Conservation (phyloP, 2,113 vertebrate genomes). For the Pomatostomus ruficeps region DNA sequence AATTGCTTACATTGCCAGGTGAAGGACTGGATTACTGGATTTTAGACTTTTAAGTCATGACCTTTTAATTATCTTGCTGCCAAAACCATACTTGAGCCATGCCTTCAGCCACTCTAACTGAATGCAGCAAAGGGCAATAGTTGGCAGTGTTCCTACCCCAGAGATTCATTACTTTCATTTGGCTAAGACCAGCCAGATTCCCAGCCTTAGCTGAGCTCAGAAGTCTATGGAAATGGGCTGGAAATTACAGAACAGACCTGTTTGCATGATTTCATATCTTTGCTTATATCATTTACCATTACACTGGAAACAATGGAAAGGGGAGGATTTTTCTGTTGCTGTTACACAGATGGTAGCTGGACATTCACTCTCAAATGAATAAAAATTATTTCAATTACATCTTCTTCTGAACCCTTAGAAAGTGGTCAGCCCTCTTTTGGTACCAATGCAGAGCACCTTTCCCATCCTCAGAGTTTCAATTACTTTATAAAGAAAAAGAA, state of each 20-base stretch:
- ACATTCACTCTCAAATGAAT: not conserved
- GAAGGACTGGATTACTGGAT: not conserved
- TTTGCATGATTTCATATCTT: not conserved
- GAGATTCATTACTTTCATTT: not conserved
- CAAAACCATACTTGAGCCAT: not conserved
- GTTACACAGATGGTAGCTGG: not conserved
- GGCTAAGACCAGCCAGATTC: not conserved
- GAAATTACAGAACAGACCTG: not conserved
- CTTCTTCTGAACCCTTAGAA: not conserved
- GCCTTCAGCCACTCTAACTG: not conserved
- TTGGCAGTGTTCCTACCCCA: not conserved
- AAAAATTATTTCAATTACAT: not conserved
- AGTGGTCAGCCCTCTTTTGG: not conserved
- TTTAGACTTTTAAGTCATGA: not conserved
- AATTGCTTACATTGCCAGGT: not conserved
- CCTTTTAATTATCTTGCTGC: not conserved
- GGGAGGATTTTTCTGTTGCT: not conserved
- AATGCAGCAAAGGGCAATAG: not conserved
- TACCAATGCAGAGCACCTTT: not conserved
- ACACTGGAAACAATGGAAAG: not conserved
- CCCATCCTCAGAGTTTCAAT: not conserved
- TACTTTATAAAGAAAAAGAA: not conserved
- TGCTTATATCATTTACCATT: not conserved
- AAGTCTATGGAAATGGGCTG: not conserved
- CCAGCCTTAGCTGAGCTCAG: not conserved